Percentiles rank a stretch among this genome's conserved stretches.
These are phyloP conservation scores for Cactoblastis cactorum DNA, from an alignment of 2,888 invertebrate genomes.

Conservation along the genomic window DNA sequence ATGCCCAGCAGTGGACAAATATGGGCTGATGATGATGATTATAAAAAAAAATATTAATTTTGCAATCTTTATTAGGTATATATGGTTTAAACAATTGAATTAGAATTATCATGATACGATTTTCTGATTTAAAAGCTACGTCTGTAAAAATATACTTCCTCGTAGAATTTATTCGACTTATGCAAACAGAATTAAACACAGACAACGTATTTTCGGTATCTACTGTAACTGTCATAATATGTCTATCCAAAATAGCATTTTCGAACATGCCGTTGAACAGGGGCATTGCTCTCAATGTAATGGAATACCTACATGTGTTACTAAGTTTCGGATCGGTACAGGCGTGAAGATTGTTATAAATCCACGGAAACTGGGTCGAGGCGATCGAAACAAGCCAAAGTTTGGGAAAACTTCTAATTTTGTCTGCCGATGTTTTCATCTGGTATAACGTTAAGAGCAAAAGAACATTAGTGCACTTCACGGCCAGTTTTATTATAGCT, in stretches of 20 bases:
- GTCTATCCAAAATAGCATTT: not conserved
- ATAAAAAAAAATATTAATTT: too few species aligned
- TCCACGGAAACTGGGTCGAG: constrained; percentile 42
- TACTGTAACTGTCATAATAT: not conserved
- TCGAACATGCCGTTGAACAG: not conserved
- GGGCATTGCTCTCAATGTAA: constrained; percentile 3
- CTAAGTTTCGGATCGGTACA: constrained; percentile 13
- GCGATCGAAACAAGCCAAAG: constrained; percentile 29
- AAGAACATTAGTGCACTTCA: not conserved
- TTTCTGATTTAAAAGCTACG: too few species aligned
- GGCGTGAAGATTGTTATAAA: constrained; percentile 37
- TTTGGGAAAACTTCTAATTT: constrained; percentile 61
- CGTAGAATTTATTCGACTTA: too few species aligned
- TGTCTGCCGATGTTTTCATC: constrained; percentile 44
- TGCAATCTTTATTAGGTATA: too few species aligned
- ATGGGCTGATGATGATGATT: too few species aligned
- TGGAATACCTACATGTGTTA: constrained; percentile 13
- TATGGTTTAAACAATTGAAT: too few species aligned
- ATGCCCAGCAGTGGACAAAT: too few species aligned
- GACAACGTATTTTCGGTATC: not conserved
- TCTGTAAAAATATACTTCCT: too few species aligned
- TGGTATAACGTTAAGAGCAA: constrained; percentile 7
- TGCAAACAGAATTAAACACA: not conserved
- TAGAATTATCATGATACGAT: too few species aligned
- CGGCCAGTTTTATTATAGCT: too few species aligned